Conservation (phyloP, 1,140 invertebrate genomes). For the Drosophila willistoni region DNA sequence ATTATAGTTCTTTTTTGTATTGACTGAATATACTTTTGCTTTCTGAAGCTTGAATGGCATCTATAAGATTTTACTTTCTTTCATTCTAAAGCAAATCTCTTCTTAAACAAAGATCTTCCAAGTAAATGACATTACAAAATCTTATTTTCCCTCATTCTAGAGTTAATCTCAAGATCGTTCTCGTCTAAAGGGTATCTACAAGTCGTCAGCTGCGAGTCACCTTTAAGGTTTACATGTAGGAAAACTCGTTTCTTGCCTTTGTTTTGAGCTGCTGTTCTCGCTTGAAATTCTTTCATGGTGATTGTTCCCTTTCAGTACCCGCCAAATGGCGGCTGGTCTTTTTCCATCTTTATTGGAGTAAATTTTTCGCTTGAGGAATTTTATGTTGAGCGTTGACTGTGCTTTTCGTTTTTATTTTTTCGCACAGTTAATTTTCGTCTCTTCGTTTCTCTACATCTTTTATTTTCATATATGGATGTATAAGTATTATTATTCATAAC, state of each 20-base stretch:
- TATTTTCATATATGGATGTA: background rate
- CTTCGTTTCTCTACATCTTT: conserved; percentile 4
- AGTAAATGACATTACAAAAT: too few species aligned
- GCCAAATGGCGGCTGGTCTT: conserved; percentile 39
- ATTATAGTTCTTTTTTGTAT: too few species aligned
- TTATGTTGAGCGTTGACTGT: conserved; percentile 63
- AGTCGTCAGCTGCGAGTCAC: background rate
- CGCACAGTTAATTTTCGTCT: conserved; percentile 70
- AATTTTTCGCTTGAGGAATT: conserved; percentile 80
- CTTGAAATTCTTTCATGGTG: conserved; percentile 66
- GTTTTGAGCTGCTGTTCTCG: conserved; percentile 49
- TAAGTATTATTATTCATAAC: conserved; percentile 25
- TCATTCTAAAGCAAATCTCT: too few species aligned
- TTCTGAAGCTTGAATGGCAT: too few species aligned
- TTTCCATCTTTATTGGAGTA: conserved; percentile 68
- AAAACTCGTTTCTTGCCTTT: conserved; percentile 69
- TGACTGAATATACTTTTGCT: too few species aligned
- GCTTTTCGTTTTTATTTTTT: conserved; percentile 57
- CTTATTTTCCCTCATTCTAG: too few species aligned
- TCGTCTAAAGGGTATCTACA: background rate
- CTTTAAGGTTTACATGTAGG: conserved; percentile 43
- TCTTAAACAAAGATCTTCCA: too few species aligned
- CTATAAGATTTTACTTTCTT: too few species aligned
- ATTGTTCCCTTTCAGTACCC: conserved; percentile 40
- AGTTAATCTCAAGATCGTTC: too few species aligned